These are phyloP conservation scores for Patella pellucida DNA, from an alignment of 2,888 invertebrate genomes.

Conservation along the genomic window DNA sequence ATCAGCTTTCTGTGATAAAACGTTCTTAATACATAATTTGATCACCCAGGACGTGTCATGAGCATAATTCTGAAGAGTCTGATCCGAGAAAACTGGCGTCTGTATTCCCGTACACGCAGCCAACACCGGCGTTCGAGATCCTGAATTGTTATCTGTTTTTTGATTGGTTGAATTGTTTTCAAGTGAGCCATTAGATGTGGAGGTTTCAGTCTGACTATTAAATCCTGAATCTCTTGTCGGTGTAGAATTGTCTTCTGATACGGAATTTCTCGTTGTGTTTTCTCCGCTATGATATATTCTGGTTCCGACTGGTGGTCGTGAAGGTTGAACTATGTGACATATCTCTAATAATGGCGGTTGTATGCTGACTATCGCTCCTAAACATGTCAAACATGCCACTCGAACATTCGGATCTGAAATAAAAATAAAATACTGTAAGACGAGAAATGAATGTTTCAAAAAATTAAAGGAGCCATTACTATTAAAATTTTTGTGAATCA, in stretches of 20 bases:
- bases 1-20: constrained; percentile 46
- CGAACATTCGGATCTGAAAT: constrained; percentile 70
- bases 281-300: constrained; percentile 20
- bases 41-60: constrained; percentile 66
- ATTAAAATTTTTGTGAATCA: too few relatives aligned
- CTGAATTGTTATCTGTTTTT: constrained; percentile 26
- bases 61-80: constrained; percentile 48
- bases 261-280: constrained; percentile 3
- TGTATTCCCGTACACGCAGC: constrained; percentile 51
- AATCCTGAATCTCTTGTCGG: constrained; percentile 20
- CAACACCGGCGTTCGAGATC: constrained; percentile 44
- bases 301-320: constrained; percentile 47
- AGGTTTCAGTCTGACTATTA: constrained; percentile 16
- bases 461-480: too few relatives aligned
- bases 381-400: constrained; percentile 70
- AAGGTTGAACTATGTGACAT: constrained; percentile 62
- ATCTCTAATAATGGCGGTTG: constrained; percentile 69
- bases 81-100: constrained; percentile 59
- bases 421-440: too few relatives aligned
- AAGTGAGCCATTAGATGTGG: constrained; percentile 18
- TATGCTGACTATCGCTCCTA: constrained; percentile 68
- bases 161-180: not conserved
- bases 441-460: too few relatives aligned
- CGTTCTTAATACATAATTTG: constrained; percentile 65
- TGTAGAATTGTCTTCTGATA: constrained; percentile 15